These are phyloP conservation scores for Steatocranus sp. DNA, from an alignment of 2,797 vertebrate species.

Conservation along the genomic window DNA sequence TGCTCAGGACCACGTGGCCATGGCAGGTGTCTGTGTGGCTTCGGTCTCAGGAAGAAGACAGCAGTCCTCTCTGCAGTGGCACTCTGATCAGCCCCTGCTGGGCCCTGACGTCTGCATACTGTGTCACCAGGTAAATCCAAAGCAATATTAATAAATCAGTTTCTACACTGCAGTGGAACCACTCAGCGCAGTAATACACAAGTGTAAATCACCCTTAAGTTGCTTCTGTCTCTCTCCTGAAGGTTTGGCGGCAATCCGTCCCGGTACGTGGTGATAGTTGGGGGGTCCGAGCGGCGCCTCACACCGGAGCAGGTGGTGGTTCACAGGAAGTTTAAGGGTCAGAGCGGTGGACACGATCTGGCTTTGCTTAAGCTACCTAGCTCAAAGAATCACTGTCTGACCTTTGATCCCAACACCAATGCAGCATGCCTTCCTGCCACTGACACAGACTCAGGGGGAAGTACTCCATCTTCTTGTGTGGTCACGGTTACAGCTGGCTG, in stretches of 20 bases:
- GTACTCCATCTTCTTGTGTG: conserved; percentile 74
- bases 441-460: conserved; percentile 64
- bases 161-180: not conserved
- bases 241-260: conserved; percentile 83
- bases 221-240: not conserved
- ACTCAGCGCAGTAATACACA: not conserved
- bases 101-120: conserved; percentile 88
- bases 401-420: conserved; percentile 80
- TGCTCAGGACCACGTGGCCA: conserved; percentile 81
- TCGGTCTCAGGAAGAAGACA: conserved; percentile 71
- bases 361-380: conserved; percentile 83
- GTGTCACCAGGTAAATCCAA: conserved; percentile 82
- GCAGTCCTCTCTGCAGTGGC: conserved; percentile 83
- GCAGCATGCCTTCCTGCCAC: conserved; percentile 81
- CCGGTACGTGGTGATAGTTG: conserved; percentile 79
- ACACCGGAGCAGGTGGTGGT: conserved; percentile 78
- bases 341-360: conserved; percentile 87
- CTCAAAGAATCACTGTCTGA: conserved; percentile 81
- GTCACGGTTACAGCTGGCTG: conserved; percentile 85
- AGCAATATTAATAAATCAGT: not conserved
- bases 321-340: conserved; percentile 84
- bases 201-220: not conserved
- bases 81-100: conserved; percentile 89
- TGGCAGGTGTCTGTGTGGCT: conserved; percentile 90
- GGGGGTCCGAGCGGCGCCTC: conserved; percentile 79